These are phyloP conservation scores for Salminus brasiliensis DNA, from an alignment of 2,113 vertebrate species.

Conservation along the genomic window DNA sequence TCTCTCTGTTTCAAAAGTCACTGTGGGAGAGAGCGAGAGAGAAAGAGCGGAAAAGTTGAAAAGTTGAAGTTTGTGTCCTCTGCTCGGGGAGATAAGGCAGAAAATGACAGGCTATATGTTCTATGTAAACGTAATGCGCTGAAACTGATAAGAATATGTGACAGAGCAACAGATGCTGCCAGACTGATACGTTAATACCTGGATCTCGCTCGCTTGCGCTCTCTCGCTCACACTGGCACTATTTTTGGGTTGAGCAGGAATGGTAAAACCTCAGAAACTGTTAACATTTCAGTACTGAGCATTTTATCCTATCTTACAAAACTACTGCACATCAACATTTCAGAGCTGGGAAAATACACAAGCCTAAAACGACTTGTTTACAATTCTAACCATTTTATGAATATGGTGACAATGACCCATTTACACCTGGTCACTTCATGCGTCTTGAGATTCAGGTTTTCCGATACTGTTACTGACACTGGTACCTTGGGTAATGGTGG, in stretches of 20 bases:
- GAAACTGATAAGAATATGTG: slow-evolving; percentile 51
- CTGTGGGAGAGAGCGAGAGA: slow-evolving; percentile 2
- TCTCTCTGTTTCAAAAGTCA: slow-evolving; percentile 42
- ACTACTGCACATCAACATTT: background rate
- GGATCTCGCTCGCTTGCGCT: slow-evolving; percentile 31
- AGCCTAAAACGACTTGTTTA: no score
- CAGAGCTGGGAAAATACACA: background rate
- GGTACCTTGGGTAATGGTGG: no score
- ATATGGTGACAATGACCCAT: no score
- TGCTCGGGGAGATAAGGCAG: slow-evolving; percentile 50
- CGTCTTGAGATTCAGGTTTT: no score
- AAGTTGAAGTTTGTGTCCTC: slow-evolving; percentile 44
- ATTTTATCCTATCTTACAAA: slow-evolving; percentile 11
- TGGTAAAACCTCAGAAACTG: slow-evolving; percentile 17
- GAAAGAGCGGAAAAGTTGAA: slow-evolving; percentile 39
- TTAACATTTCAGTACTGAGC: slow-evolving; percentile 6
- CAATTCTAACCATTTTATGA: no score
- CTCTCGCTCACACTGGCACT: background rate
- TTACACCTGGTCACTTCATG: no score
- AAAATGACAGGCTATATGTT: slow-evolving; percentile 53
- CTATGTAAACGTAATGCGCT: slow-evolving; percentile 43
- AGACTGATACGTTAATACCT: slow-evolving; percentile 53
- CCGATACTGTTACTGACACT: no score
- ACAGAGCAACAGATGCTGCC: slow-evolving; percentile 55
- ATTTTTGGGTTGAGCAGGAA: slow-evolving; percentile 15